Evolutionary conservation across 2,888 invertebrate species (phyloP), one percentile per base, ranked within the genome.

Genomic region (Trachelus iudaicus): DNA sequence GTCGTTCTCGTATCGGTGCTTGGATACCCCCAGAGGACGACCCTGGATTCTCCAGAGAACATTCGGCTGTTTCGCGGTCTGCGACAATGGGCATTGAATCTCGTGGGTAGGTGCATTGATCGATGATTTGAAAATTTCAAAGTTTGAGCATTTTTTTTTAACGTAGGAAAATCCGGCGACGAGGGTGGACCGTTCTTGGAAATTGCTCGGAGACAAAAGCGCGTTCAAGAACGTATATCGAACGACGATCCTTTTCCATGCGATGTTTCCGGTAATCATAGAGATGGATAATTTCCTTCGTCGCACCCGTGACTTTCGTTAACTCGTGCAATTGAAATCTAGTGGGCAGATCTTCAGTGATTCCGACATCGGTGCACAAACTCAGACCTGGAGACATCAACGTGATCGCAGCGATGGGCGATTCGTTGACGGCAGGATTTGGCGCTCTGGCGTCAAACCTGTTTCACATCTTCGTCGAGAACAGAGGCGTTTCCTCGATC

Each of bases 321-420:
- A 15, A 56, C 23, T 56, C 56, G 0, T 56, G 56, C 23, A 23
- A 56, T 23, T 56, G 4, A 9, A 56, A 56, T 56, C 76, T 69
- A 87, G 90, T 73, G 56, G 85, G 85, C 33, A 86, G 87, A 77
- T 90, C 90, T 11, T 9, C 79, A 11, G 79, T 79, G 30, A 86
- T 92, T 6, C 94, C 95, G 0, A 90, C 83, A 1, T 93, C 92
- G n/a, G 94, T 94, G 9, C 93, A 95, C 89, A 88, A 91, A 71
- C 83, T 95, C 76, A 91, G 93, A 74, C 94, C 94, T 0, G 94
- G 94, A 9, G 95, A 95, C 86, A 93, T 95, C 40, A 94, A 94
- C 82, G 90, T 94, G 1, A 91, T 95, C 23, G 94, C 90, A 0
- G 93, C 93, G 0, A 90, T 95, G 87, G 95, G 95, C 0, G 95